Conservation (phyloP, 2,888 invertebrate species). For the Rutpela maculata region DNA sequence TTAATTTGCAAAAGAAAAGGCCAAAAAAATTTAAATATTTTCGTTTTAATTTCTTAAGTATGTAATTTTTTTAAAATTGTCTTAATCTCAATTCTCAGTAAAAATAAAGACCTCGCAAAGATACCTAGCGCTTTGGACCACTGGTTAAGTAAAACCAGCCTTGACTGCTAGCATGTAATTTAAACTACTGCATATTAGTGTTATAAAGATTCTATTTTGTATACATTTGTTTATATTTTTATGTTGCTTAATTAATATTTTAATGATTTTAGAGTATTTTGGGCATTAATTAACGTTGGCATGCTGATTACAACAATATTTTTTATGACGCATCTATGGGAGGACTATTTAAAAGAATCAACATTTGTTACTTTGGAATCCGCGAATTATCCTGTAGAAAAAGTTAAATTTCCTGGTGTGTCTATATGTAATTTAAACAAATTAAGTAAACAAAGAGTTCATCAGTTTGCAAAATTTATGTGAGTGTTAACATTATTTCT, state of each 20-base stretch:
- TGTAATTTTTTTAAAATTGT: too few relatives aligned
- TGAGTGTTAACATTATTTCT: constrained; percentile 65
- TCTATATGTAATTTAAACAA: constrained; percentile 80
- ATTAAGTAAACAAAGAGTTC: constrained; percentile 74
- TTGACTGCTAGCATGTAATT: too few relatives aligned
- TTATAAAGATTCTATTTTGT: neutral
- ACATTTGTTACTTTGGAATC: constrained; percentile 75
- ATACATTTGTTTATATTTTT: constrained; percentile 11
- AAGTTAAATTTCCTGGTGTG: constrained; percentile 80
- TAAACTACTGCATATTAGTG: too few relatives aligned
- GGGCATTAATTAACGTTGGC: constrained; percentile 51
- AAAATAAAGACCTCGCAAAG: too few relatives aligned
- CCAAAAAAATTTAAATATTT: too few relatives aligned
- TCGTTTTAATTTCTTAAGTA: too few relatives aligned
- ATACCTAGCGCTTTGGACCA: too few relatives aligned
- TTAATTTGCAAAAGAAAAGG: too few relatives aligned
- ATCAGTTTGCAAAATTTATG: constrained; percentile 70
- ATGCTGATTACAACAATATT: constrained; percentile 44
- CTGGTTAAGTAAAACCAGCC: too few relatives aligned
- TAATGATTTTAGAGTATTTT: constrained; percentile 54
- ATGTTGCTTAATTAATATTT: constrained; percentile 5
- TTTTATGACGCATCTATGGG: constrained; percentile 49
- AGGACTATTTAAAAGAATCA: constrained; percentile 65
- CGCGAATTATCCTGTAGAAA: constrained; percentile 75
- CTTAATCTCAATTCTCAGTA: too few relatives aligned